Percentiles rank a stretch among this genome's conserved stretches.
phyloP scores from a whole-genome alignment of 1,140 invertebrate genomes.

The Oncopodura yosiiana region DNA sequence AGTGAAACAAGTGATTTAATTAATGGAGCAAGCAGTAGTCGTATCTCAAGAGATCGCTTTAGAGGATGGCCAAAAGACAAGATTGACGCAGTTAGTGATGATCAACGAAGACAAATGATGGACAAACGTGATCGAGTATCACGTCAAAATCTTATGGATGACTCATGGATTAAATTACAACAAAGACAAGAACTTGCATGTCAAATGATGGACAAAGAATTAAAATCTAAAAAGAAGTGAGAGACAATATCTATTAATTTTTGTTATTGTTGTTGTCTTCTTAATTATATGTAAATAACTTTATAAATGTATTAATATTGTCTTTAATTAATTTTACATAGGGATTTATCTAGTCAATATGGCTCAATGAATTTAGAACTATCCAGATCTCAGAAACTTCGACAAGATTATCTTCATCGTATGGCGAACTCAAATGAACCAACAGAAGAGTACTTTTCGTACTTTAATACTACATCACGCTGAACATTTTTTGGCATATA shows the following conservation, averaged over 20 bases:
- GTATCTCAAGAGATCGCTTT: constrained; percentile 60
- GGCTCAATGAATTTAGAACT: constrained; percentile 54
- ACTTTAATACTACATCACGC: constrained; percentile 66
- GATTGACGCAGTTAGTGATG: constrained; percentile 53
- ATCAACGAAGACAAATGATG: constrained; percentile 60
- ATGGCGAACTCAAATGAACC: constrained; percentile 56
- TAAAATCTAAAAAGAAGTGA: too few relatives aligned
- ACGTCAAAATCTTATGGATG: constrained; percentile 44
- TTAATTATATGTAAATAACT: too few relatives aligned
- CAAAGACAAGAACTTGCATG: constrained; percentile 42
- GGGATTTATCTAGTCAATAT: constrained; percentile 47
- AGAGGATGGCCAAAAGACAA: constrained; percentile 73
- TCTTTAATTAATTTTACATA: constrained; percentile 41
- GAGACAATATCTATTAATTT: too few relatives aligned
- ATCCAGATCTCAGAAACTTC: constrained; percentile 53
- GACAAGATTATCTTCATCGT: constrained; percentile 52
- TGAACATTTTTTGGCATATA: too few relatives aligned
- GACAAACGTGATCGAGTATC: constrained; percentile 51
- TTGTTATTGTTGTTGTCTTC: too few relatives aligned
- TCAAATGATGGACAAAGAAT: constrained; percentile 45
- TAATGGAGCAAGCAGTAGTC: constrained; percentile 61
- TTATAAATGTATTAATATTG: too few relatives aligned
- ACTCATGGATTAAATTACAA: constrained; percentile 51
- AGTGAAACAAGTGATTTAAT: constrained; percentile 68
- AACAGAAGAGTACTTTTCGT: constrained; percentile 58